Conservation (phyloP, 1,140 invertebrate genomes). For the Andrena cerasifolii region DNA sequence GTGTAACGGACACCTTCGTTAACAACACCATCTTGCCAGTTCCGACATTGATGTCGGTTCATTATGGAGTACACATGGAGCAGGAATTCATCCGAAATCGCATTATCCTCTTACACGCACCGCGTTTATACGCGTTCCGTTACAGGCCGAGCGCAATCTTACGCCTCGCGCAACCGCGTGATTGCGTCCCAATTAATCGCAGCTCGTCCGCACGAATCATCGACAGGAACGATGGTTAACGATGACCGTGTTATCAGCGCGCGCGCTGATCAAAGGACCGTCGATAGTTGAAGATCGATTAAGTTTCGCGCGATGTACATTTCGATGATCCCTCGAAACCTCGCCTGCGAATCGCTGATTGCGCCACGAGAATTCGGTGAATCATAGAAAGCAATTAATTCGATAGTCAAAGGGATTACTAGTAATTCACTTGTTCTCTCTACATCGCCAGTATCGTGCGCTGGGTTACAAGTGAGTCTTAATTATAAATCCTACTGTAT, state of each 20-base stretch:
- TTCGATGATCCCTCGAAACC: slow-evolving; percentile 23
- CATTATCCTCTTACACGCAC: background rate
- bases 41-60: background rate
- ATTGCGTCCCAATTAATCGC: slow-evolving; percentile 37
- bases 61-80: background rate
- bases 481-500: slow-evolving; percentile 16
- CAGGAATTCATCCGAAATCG: background rate
- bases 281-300: slow-evolving; percentile 19
- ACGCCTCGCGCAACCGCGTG: slow-evolving; percentile 16
- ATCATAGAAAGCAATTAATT: slow-evolving; percentile 42
- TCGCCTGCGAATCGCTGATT: background rate
- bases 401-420: slow-evolving; percentile 32
- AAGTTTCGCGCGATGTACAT: background rate
- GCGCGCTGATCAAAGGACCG: slow-evolving; percentile 34
- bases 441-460: background rate
- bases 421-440: slow-evolving; percentile 1
- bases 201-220: background rate
- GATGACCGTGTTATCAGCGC: slow-evolving; percentile 12
- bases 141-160: slow-evolving; percentile 26
- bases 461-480: background rate
- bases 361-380: slow-evolving; percentile 18
- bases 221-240: background rate
- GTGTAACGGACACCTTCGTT: too few species aligned
- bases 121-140: background rate
- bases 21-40: background rate